These are phyloP conservation scores for Leptinotarsa lineolata DNA, from an alignment of 1,140 invertebrate species.

Conservation along the genomic window DNA sequence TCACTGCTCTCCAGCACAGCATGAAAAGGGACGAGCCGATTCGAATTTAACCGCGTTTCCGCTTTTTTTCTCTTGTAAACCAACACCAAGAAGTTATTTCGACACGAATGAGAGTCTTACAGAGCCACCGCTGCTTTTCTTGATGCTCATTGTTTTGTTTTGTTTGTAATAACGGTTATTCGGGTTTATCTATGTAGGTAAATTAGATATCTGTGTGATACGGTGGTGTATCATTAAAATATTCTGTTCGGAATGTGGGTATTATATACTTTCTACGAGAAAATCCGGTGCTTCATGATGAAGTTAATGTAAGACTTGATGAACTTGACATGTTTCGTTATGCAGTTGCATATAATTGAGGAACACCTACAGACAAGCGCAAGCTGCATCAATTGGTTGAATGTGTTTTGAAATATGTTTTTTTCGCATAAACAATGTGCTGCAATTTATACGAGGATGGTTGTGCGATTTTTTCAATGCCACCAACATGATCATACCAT, in stretches of 20 bases:
- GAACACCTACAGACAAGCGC: no score
- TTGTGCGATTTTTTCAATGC: no score
- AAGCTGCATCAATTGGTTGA: no score
- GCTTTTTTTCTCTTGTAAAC: neutral
- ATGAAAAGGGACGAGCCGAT: neutral
- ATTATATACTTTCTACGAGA: slow-evolving; percentile 15
- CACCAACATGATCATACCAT: no score
- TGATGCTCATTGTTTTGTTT: slow-evolving; percentile 21
- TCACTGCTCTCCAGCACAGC: slow-evolving; percentile 6
- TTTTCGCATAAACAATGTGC: neutral
- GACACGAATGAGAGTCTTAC: neutral
- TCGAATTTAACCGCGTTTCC: neutral
- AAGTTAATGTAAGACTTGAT: neutral
- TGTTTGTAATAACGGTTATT: slow-evolving; percentile 22
- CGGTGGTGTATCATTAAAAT: slow-evolving; percentile 20
- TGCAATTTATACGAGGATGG: no score
- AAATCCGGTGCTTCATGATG: neutral
- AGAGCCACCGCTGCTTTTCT: neutral
- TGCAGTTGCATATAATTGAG: neutral
- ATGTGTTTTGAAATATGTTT: slow-evolving; percentile 29
- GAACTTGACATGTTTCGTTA: neutral
- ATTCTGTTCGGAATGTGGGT: neutral
- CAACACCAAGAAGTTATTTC: neutral
- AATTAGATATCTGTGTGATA: slow-evolving; percentile 8
- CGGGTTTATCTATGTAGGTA: slow-evolving; percentile 23